phyloP scores from a whole-genome alignment of 2,113 vertebrate species.

The Alces alces region DNA sequence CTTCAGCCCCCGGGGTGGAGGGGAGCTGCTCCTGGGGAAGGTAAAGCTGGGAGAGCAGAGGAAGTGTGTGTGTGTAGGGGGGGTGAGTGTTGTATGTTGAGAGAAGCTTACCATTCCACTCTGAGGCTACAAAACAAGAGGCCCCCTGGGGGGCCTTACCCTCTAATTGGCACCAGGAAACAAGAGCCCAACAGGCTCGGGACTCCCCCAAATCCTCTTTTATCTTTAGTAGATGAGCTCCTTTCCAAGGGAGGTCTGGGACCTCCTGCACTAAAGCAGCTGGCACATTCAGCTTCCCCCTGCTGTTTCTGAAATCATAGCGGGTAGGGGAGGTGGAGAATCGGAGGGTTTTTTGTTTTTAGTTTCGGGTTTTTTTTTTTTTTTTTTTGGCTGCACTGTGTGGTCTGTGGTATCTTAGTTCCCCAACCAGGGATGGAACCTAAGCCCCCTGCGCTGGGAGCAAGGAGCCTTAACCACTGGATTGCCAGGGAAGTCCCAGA shows the following conservation, averaged over 20 bases:
- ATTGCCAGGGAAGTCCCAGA: background rate
- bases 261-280: too few relatives aligned
- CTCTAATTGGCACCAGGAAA: background rate
- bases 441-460: background rate
- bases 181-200: background rate
- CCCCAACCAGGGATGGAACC: background rate
- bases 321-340: rapidly evolving
- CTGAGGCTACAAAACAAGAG: background rate
- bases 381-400: background rate
- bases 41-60: background rate
- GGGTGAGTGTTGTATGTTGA: rapidly evolving
- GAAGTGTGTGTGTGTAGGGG: background rate
- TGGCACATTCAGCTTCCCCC: rapidly evolving
- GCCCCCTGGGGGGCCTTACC: background rate
- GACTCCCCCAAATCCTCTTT: background rate
- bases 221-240: background rate
- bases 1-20: background rate
- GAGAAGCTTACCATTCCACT: background rate
- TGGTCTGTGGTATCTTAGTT: background rate
- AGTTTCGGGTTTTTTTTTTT: background rate
- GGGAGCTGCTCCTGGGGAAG: background rate
- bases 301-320: background rate
- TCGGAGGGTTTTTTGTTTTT: background rate
- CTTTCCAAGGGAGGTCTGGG: background rate
- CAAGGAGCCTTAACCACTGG: background rate